A percentile compares a stretch with the other conserved stretches of the same genome.
Evolutionary conservation across 2,888 invertebrate genomes (phyloP).

Genomic region (Stramonita haemastoma): DNA sequence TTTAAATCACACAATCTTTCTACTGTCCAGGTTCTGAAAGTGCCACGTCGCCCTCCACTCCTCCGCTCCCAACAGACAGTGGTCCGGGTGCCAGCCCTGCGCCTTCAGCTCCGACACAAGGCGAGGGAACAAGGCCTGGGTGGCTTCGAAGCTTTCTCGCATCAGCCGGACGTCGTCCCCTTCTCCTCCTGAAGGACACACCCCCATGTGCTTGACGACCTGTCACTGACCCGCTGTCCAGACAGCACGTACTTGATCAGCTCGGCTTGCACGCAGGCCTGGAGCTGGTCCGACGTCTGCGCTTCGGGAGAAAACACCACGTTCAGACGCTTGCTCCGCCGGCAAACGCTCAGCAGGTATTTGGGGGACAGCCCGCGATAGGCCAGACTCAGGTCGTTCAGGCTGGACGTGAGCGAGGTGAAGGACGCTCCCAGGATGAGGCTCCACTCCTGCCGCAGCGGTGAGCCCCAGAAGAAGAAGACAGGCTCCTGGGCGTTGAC

Average conservation of each 20-base stretch:
- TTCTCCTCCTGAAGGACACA: no score
- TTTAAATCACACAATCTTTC: slow-evolving; percentile 32
- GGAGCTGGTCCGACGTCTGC: slow-evolving; percentile 81
- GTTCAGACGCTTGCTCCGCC: slow-evolving; percentile 77
- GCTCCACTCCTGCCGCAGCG: slow-evolving; percentile 49
- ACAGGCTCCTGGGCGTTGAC: slow-evolving; percentile 87
- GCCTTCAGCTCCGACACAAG: slow-evolving; percentile 53
- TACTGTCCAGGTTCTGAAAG: slow-evolving; percentile 34
- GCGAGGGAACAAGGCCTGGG: slow-evolving; percentile 22
- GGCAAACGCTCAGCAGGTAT: slow-evolving; percentile 48
- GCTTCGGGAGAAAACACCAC: slow-evolving; percentile 81
- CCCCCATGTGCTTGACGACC: background rate
- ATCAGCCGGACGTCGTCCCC: background rate
- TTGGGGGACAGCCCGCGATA: slow-evolving; percentile 3
- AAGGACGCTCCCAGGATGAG: slow-evolving; percentile 62
- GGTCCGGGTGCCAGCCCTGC: slow-evolving; percentile 66
- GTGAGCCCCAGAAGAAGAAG: slow-evolving; percentile 66
- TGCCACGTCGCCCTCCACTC: slow-evolving; percentile 73
- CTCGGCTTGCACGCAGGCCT: slow-evolving; percentile 85
- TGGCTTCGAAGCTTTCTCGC: background rate
- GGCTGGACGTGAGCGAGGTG: slow-evolving; percentile 56
- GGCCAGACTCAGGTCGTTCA: slow-evolving; percentile 12
- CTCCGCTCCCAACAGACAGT: slow-evolving; percentile 69
- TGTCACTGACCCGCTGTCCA: slow-evolving; percentile 33
- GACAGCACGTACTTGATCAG: slow-evolving; percentile 80